Evolutionary conservation across 2,888 invertebrate species (phyloP), one percentile per base, ranked within the genome.

Genomic region (Dasypogon diadema): DNA sequence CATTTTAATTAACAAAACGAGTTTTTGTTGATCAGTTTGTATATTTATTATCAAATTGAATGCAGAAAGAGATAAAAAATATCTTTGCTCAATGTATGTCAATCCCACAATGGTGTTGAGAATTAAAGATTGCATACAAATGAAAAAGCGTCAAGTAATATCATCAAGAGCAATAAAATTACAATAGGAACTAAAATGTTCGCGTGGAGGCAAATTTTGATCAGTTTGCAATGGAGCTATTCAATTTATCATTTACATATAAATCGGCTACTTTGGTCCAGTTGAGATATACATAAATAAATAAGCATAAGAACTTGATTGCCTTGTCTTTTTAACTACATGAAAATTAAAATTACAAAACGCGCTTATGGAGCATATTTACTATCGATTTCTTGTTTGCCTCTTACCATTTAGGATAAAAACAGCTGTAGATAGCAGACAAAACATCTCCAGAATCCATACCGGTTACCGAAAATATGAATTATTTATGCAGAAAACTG

Each of bases 1-100:
- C 77, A 48, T 60, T 37, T 72, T 46, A 75, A 60, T 75, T 72
- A 75, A 72, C 63, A 77, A 76, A 68, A 77, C 77, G 51, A 77
- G 77, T 77, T 77, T 63, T 46, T 70, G 51, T 75, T 77, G 48
- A 75, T 75, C 55, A 77, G 72, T 75, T 70, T 77, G 70, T 75
- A 68, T 68, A 63, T 63, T 73, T 54, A 72, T 72, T 65, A 65
- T 46, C 26, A 58, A 24, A 18, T 5, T n/a, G 12, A 54, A 72
- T 68, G 37, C 30, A 26, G 12, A 63, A 30, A 60, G 30, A 63
- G 51, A 16, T 34, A 42, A 74, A 46, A 34, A 56, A 56, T 37
- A 37, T 30, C 54, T 14, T 10, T 37, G 34, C n/a, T n/a, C n/a
- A 30, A 74, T 63, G 46, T 74, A 51, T 63, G 63, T 63, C 60